A percentile compares a stretch with the other conserved stretches of the same genome.
These are phyloP conservation scores for Cataglyphis hispanica DNA, from an alignment of 1,140 invertebrate species.

Conservation along the genomic window DNA sequence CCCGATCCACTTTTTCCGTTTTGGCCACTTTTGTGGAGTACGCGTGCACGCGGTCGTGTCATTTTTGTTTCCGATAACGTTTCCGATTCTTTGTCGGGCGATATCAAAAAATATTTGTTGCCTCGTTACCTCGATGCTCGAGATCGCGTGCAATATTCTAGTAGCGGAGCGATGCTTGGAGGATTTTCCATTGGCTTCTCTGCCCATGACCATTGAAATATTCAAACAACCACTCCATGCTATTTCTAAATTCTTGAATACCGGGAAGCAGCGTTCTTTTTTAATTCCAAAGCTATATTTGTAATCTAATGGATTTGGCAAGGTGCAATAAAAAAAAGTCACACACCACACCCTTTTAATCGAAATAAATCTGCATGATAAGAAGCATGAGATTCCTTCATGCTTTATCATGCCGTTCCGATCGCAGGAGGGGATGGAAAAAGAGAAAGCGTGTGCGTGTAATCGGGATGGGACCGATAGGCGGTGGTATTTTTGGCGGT, in stretches of 20 bases:
- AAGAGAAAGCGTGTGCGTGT: conserved; percentile 45
- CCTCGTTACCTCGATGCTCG: conserved; percentile 12
- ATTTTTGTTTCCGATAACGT: conserved; percentile 62
- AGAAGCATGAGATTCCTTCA: neutral
- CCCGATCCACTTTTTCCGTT: conserved; percentile 58
- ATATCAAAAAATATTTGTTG: conserved; percentile 69
- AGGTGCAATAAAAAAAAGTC: neutral
- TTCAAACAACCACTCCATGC: conserved; percentile 61
- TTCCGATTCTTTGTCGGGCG: conserved; percentile 66
- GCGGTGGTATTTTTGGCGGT: conserved; percentile 75
- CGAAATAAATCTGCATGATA: neutral
- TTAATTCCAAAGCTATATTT: neutral
- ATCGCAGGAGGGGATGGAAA: neutral
- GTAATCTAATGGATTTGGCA: neutral
- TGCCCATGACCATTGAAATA: conserved; percentile 73
- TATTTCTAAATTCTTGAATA: conserved; percentile 63
- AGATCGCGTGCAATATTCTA: conserved; percentile 71
- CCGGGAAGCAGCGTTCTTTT: conserved; percentile 13
- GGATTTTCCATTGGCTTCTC: conserved; percentile 62
- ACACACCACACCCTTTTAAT: neutral
- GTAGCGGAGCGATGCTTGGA: conserved; percentile 20
- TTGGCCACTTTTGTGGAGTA: conserved; percentile 58
- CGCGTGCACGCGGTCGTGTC: conserved; percentile 50
- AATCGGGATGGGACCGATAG: conserved; percentile 44
- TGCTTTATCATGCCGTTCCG: neutral